Conservation (phyloP, 2,113 vertebrate species). For the Albula goreensis region DNA sequence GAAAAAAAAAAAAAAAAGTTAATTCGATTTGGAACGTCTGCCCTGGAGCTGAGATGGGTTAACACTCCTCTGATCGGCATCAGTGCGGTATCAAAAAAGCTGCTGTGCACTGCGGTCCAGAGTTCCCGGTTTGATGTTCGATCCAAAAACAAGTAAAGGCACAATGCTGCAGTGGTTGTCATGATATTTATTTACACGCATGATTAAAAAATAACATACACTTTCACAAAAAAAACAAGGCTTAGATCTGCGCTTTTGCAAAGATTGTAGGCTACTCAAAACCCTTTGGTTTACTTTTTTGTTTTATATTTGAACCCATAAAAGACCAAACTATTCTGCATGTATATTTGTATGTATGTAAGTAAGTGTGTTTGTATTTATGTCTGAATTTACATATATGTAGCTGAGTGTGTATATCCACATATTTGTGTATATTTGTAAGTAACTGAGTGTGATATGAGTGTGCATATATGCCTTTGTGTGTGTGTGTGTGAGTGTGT, state of each 20-base stretch:
- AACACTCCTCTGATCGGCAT: constrained; percentile 34
- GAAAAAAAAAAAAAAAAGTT: not conserved
- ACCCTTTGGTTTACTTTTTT: not conserved
- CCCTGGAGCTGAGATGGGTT: constrained; percentile 21
- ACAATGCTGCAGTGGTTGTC: not conserved
- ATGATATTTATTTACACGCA: constrained; percentile 1
- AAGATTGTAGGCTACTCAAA: not conserved
- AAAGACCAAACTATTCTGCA: not conserved
- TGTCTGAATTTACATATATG: not conserved
- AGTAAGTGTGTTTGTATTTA: not conserved
- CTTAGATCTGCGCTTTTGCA: not conserved
- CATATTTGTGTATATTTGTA: not conserved
- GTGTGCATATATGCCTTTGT: too few relatives aligned
- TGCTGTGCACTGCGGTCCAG: too few relatives aligned
- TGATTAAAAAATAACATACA: not conserved
- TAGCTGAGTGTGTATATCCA: too few relatives aligned
- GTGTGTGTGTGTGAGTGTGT: not conserved
- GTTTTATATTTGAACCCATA: not conserved
- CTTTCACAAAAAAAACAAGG: not conserved
- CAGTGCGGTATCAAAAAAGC: not conserved
- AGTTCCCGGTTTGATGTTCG: not conserved
- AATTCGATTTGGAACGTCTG: constrained; percentile 33
- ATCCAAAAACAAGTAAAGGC: not conserved
- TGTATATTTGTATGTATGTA: not conserved
- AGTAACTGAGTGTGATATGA: not conserved